These are phyloP conservation scores for Percopsis transmontana DNA, from an alignment of 2,113 vertebrate genomes.

Conservation along the genomic window DNA sequence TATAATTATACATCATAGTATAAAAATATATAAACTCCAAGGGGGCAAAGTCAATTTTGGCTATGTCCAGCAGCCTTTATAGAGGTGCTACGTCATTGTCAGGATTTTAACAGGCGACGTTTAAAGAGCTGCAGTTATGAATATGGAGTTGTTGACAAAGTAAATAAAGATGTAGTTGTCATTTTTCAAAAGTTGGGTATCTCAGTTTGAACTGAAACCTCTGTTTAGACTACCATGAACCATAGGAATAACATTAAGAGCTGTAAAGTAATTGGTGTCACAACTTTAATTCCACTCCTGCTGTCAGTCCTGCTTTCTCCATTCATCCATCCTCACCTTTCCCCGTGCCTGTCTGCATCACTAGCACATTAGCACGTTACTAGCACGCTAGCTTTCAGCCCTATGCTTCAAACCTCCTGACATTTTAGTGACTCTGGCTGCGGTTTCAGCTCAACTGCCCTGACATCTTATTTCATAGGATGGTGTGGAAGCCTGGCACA, in stretches of 20 bases:
- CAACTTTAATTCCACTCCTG: not conserved
- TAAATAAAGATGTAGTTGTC: too few relatives aligned
- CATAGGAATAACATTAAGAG: not conserved
- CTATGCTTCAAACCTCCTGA: slow-evolving; percentile 15
- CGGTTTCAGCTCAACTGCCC: slow-evolving; percentile 43
- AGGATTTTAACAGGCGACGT: too few relatives aligned
- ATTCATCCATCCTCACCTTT: slow-evolving; percentile 4
- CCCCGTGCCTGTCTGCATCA: not conserved
- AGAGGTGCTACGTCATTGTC: too few relatives aligned
- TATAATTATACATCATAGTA: too few relatives aligned
- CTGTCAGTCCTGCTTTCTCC: not conserved
- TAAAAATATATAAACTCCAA: too few relatives aligned
- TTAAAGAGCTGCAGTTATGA: too few relatives aligned
- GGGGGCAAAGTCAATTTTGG: too few relatives aligned
- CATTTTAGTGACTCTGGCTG: slow-evolving; percentile 10
- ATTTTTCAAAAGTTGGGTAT: too few relatives aligned
- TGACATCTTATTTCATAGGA: slow-evolving; percentile 55
- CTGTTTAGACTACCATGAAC: not conserved
- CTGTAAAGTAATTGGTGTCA: not conserved
- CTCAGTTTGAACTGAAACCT: too few relatives aligned
- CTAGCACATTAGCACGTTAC: slow-evolving; percentile 2
- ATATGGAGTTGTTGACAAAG: too few relatives aligned
- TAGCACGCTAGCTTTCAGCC: slow-evolving; percentile 12
- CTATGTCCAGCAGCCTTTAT: too few relatives aligned
- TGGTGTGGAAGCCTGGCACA: slow-evolving; percentile 49